These are phyloP conservation scores for Hypomecis atomaria DNA, from an alignment of 2,888 invertebrate species.

Conservation along the genomic window DNA sequence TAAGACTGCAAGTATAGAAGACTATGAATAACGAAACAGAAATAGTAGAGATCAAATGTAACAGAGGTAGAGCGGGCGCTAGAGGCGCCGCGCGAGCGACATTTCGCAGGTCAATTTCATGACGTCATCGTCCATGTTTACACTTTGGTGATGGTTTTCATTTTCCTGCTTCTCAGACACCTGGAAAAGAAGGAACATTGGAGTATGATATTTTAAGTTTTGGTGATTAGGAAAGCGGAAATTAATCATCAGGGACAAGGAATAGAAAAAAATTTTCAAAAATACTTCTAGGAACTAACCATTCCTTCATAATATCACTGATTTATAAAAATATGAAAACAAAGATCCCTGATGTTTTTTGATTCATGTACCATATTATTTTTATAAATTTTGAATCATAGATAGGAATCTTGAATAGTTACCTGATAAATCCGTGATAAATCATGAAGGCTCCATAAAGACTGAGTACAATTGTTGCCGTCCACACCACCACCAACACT, in stretches of 20 bases:
- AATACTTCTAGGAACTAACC: no score
- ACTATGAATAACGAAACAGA: conserved; percentile 26
- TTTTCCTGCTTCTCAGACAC: conserved; percentile 70
- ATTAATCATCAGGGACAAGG: no score
- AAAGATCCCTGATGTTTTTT: no score
- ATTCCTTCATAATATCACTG: no score
- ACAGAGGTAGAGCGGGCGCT: conserved; percentile 31
- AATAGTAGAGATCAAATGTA: conserved; percentile 37
- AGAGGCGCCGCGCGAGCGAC: conserved; percentile 36
- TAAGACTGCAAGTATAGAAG: conserved; percentile 15
- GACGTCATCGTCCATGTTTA: conserved; percentile 52
- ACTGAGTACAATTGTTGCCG: conserved; percentile 71
- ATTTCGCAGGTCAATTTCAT: conserved; percentile 44
- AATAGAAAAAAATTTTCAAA: no score
- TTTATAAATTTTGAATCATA: no score
- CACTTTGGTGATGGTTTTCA: conserved; percentile 77
- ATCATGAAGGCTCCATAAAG: conserved; percentile 70
- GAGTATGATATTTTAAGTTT: not conserved
- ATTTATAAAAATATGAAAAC: no score
- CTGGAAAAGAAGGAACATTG: conserved; percentile 51
- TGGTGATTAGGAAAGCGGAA: no score
- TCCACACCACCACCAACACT: conserved; percentile 70
- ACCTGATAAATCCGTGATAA: conserved; percentile 68
- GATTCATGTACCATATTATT: no score
- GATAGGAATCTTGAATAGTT: not conserved